phyloP scores from a whole-genome alignment of 2,797 vertebrate species.

The Spea hammondii region DNA sequence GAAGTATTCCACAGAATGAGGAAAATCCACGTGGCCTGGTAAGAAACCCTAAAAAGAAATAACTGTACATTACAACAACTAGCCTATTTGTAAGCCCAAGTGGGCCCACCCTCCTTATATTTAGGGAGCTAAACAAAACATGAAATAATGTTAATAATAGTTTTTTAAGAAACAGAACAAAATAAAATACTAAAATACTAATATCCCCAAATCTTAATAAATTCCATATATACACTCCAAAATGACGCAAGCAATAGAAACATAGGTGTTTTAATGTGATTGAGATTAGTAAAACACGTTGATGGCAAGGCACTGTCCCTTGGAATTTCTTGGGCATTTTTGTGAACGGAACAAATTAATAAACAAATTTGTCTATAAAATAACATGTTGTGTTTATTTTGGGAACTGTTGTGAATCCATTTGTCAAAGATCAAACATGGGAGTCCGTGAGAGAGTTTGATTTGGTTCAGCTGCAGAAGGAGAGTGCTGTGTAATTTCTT shows the following conservation, averaged over 20 bases:
- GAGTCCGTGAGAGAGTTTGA: constrained; percentile 27
- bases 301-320: constrained; percentile 2
- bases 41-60: constrained; percentile 27
- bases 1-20: not conserved
- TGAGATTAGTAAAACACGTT: not conserved
- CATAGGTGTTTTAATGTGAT: too few species aligned
- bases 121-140: too few species aligned
- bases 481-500: not conserved
- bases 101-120: too few species aligned
- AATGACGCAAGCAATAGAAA: too few species aligned
- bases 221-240: too few species aligned
- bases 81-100: not conserved
- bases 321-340: constrained; percentile 1
- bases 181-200: too few species aligned
- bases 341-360: constrained; percentile 27
- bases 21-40: constrained; percentile 12
- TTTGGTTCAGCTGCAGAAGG: constrained; percentile 35
- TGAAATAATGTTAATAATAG: too few species aligned
- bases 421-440: constrained; percentile 41
- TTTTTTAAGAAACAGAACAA: too few species aligned
- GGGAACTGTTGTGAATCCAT: constrained; percentile 34
- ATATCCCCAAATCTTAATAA: too few species aligned
- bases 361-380: constrained; percentile 31
- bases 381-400: constrained; percentile 42
- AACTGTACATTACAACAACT: not conserved